Percentiles rank a stretch among this genome's conserved stretches.
phyloP scores from a whole-genome alignment of 2,113 vertebrate genomes.

The Hiodon alosoides region DNA sequence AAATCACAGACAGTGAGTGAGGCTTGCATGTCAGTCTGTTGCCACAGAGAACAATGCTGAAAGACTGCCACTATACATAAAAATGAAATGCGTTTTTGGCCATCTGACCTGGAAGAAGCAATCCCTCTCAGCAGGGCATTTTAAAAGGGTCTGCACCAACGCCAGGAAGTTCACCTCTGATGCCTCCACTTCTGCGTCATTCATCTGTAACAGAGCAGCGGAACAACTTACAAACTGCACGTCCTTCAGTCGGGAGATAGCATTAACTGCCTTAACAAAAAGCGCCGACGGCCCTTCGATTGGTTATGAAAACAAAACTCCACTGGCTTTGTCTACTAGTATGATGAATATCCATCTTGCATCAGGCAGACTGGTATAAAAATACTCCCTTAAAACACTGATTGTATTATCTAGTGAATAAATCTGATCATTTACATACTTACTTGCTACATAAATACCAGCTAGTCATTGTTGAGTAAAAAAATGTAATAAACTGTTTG shows the following conservation, averaged over 20 bases:
- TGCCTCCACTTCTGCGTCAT: constrained; percentile 48
- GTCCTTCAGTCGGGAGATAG: background rate
- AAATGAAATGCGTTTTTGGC: background rate
- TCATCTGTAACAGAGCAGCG: constrained; percentile 3
- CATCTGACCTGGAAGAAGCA: constrained; percentile 60
- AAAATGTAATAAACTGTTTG: background rate
- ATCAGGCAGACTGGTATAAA: no score
- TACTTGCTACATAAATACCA: background rate
- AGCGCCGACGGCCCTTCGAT: background rate
- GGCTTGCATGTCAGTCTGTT: no score
- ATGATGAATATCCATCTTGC: no score
- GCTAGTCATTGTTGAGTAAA: background rate
- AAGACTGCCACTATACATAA: background rate
- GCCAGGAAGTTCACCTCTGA: constrained; percentile 54
- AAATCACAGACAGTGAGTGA: no score
- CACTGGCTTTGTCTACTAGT: no score
- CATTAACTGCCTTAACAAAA: background rate
- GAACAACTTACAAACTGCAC: background rate
- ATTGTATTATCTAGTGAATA: no score
- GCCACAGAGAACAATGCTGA: background rate
- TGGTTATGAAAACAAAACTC: background rate
- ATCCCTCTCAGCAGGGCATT: constrained; percentile 55
- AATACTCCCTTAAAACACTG: no score
- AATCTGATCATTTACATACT: no score
- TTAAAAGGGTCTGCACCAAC: constrained; percentile 57